Base-by-base conservation (phyloP, 1,140 invertebrate genomes). In the Potamilus streckersoni region DNA sequence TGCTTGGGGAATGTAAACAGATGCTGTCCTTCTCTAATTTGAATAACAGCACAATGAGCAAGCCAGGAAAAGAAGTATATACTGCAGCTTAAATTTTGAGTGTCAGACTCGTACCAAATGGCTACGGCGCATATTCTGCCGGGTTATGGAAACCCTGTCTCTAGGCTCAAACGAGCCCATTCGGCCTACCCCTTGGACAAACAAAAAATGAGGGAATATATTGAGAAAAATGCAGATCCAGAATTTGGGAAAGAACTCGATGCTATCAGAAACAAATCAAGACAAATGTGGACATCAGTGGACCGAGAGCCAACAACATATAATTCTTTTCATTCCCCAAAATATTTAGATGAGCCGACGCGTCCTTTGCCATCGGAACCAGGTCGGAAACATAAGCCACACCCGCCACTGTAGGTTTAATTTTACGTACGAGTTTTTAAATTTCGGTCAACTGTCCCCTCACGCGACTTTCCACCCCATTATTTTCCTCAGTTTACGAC, bases 61-160 rank as follows among this genome's bases (percentile, higher is more conserved):
- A 49, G 38, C 38, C 4, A 49, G 38, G 38, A 49, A 49, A 49
- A 49, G 2, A 11, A 49, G 11, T 49, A 49, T 49, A 49, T 49
- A 49, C 38, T 49, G 38, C 38, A 49, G 38, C 38, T 49, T 49
- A 49, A 8, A 0, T 49, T 49, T 6, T 11, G 38, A 49, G 38
- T 49, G 38, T 49, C 0, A 49, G 11, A 49, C 11, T 49, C 3
- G 38, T 20, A 4, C 0, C 57, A 58, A 55, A 87, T 88, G 86
- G 81, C 86, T 15, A 86, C 86, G 14, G 84, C 83, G 8, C 86
- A 86, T 78, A 82, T 86, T 76, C 73, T 86, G 71, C 86, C 86
- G 2, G 86, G 86, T 11, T 88, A 81, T 80, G 83, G 83, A n/a
- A 79, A 85, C n/a, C 85, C 85, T 27, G 83, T 87, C 14, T 74